Evolutionary conservation across 2,797 vertebrate species (phyloP), one percentile per base, ranked within the genome.

Genomic region (Tenualosa thibaudeaui): DNA sequence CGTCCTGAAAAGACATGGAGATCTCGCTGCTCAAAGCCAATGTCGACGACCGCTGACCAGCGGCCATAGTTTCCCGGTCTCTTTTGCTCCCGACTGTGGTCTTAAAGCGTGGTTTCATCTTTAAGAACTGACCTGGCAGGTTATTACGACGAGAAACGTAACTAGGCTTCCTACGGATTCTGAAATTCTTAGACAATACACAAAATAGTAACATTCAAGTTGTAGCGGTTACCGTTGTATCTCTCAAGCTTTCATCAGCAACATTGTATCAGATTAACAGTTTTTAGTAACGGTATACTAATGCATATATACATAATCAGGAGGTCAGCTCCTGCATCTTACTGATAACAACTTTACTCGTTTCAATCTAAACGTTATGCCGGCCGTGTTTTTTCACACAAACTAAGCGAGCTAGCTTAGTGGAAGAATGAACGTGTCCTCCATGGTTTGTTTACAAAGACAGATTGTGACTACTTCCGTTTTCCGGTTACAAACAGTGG

Each of bases 1-100:
- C 93, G 19, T 94, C 91, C 10, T 93, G 91, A 12, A 95, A 86
- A 43, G 88, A 92, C 26, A 85, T 82, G 6, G 90, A 89, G 3
- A 92, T 84, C 15, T 90, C 92, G 0, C 85, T 85, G 46, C 85
- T 88, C 5, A 88, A 84, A 5, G 84, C 78, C 82, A 88, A 84
- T 37, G 86, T 81, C 31, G 83, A 81, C 62, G 43, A 26, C n/a
- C 87, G 85, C 12, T 84, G 82, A 31, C 82, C 82, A 19, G 83
- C 82, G 19, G 83, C 82, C 87, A 88, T 88, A 24, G 13, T 84
- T 46, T 75, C 51, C 6, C 75, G 31, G 15, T 75, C 68, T 43
- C 68, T 75, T 43, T 75, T 75, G 37, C 68, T 75, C 68, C 68
- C 68, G 37, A 75, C 15, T 6, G 68, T 75, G 37, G 68, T 75